A percentile compares a stretch with the other conserved stretches of the same genome.
Evolutionary conservation across 2,888 invertebrate genomes (phyloP).

Genomic region (Spisula subtruncata): DNA sequence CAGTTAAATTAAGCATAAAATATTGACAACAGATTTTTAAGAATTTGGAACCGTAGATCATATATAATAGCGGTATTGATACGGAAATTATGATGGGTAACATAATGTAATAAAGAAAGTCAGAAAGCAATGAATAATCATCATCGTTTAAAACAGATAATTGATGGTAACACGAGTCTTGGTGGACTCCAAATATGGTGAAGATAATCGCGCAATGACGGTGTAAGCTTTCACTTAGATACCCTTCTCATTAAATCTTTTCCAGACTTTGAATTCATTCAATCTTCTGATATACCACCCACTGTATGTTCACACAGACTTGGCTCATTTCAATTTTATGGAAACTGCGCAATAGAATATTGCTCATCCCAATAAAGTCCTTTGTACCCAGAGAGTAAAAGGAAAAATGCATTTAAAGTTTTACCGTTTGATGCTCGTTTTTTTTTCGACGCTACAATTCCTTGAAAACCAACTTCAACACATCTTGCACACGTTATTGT

Average conservation of each 20-base stretch:
- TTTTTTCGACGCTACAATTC: no score
- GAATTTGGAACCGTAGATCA: background rate
- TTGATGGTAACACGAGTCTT: background rate
- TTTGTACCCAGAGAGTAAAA: no score
- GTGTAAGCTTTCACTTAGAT: conserved; percentile 14
- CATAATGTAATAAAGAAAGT: background rate
- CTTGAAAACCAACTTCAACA: no score
- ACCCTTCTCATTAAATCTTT: background rate
- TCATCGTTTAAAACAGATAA: background rate
- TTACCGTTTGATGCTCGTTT: no score
- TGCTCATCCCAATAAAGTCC: no score
- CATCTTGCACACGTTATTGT: no score
- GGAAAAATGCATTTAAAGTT: no score
- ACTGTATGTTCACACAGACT: background rate
- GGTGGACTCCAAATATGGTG: background rate
- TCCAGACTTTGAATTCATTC: background rate
- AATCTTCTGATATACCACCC: background rate
- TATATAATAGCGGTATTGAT: background rate
- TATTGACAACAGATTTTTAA: background rate
- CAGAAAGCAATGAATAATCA: background rate
- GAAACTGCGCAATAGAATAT: no score
- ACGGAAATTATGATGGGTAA: background rate
- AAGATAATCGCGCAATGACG: background rate
- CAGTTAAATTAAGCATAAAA: background rate
- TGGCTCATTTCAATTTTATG: background rate